Evolutionary conservation across 2,113 vertebrate species (phyloP).

Genomic region (Lucifuga dentata): DNA sequence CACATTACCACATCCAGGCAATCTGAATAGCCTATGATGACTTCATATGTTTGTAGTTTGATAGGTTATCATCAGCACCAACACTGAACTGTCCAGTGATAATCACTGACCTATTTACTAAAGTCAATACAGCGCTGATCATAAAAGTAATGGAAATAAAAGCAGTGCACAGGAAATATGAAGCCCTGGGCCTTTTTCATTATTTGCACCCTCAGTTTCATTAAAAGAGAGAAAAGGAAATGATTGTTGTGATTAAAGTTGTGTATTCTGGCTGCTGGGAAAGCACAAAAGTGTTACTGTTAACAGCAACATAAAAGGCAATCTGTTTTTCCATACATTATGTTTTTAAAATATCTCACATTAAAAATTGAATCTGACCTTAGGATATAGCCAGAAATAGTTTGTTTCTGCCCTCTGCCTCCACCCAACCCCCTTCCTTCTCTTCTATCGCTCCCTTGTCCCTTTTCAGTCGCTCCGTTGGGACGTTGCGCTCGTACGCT

Average conservation of each 20-base stretch:
- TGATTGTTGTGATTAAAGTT: slow-evolving; percentile 66
- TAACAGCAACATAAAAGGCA: slow-evolving; percentile 53
- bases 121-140: slow-evolving; percentile 70
- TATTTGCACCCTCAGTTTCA: slow-evolving; percentile 60
- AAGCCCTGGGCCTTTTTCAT: slow-evolving; percentile 26
- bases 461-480: slow-evolving; percentile 30
- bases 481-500: slow-evolving; percentile 38
- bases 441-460: slow-evolving; percentile 37
- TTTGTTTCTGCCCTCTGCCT: slow-evolving; percentile 8
- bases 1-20: slow-evolving; percentile 41
- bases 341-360: slow-evolving; percentile 22
- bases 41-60: slow-evolving; percentile 72
- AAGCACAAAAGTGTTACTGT: slow-evolving; percentile 56
- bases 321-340: slow-evolving; percentile 42
- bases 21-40: slow-evolving; percentile 54
- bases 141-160: slow-evolving; percentile 55
- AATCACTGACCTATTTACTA: slow-evolving; percentile 75
- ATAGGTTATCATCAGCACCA: slow-evolving; percentile 73
- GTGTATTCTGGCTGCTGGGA: too few species aligned
- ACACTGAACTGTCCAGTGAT: slow-evolving; percentile 55
- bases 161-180: slow-evolving; percentile 56
- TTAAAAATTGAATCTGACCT: slow-evolving; percentile 67
- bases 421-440: background rate
- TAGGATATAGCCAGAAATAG: slow-evolving; percentile 57
- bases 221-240: slow-evolving; percentile 57